Percentiles rank a stretch among this genome's conserved stretches.
Conservation (phyloP, 2,113 vertebrate genomes). For the Orthonyx spaldingii region DNA sequence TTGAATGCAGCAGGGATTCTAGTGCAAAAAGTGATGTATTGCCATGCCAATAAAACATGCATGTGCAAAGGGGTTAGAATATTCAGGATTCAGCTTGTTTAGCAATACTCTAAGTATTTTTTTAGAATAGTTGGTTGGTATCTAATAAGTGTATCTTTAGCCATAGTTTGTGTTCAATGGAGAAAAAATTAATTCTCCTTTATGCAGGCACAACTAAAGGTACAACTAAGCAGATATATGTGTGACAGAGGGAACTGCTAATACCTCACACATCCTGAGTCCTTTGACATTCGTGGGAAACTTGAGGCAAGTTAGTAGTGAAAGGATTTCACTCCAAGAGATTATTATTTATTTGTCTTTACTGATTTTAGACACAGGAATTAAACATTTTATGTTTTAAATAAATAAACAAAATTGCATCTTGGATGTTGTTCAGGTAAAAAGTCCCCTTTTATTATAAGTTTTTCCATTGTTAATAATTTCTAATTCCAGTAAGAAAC, state of each 20-base stretch:
- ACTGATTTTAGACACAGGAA: background rate
- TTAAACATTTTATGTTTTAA: background rate
- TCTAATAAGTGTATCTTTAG: background rate
- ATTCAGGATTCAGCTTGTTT: background rate
- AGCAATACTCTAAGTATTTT: background rate
- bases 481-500: background rate
- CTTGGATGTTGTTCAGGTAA: background rate
- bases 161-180: background rate
- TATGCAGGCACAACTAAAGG: background rate
- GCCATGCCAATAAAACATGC: background rate
- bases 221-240: background rate
- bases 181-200: background rate
- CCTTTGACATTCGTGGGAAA: background rate
- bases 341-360: background rate
- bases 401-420: background rate
- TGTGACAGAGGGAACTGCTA: background rate
- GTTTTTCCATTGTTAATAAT: background rate
- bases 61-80: background rate
- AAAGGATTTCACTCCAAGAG: background rate
- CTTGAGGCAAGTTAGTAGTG: background rate
- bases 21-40: background rate
- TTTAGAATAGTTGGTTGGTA: background rate
- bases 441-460: background rate
- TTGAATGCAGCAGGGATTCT: background rate
- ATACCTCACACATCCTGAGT: background rate